Percentiles rank a stretch among this genome's conserved stretches.
Evolutionary conservation across 2,113 vertebrate species (phyloP).

Genomic region (Ammodytes dubius): DNA sequence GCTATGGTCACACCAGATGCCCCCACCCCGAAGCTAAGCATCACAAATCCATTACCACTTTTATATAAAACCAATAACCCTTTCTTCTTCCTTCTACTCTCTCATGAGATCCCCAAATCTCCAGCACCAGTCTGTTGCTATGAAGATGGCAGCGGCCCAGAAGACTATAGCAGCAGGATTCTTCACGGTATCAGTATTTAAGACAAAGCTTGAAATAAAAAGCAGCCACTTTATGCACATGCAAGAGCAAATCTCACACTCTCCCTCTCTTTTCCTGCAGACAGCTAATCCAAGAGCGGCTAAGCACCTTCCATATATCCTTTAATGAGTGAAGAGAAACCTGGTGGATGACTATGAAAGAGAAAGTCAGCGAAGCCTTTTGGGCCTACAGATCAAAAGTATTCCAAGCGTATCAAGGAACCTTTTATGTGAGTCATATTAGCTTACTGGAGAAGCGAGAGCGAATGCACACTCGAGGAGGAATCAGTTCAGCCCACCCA

Average conservation of each 20-base stretch:
- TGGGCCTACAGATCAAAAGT: conserved; percentile 66
- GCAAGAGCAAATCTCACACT: conserved; percentile 38
- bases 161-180: conserved; percentile 31
- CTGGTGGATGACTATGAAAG: conserved; percentile 51
- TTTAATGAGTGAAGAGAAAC: conserved; percentile 65
- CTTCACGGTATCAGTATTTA: conserved; percentile 46
- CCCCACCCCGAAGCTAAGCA: background rate
- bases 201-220: conserved; percentile 36
- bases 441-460: conserved; percentile 31
- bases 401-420: conserved; percentile 52
- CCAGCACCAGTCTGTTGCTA: conserved; percentile 5
- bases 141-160: conserved; percentile 43
- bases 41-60: conserved; percentile 9
- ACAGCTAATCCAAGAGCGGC: conserved; percentile 59
- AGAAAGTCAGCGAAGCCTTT: conserved; percentile 46
- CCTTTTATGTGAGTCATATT: conserved; percentile 63
- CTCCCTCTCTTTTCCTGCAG: conserved; percentile 37
- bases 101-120: conserved; percentile 11
- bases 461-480: conserved; percentile 38
- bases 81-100: conserved; percentile 15
- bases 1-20: background rate
- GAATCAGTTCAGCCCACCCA: conserved; percentile 43
- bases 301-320: conserved; percentile 24
- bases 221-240: conserved; percentile 39
- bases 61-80: conserved; percentile 24